Conservation (phyloP, 2,113 vertebrate species). For the Apodemus speciosus region DNA sequence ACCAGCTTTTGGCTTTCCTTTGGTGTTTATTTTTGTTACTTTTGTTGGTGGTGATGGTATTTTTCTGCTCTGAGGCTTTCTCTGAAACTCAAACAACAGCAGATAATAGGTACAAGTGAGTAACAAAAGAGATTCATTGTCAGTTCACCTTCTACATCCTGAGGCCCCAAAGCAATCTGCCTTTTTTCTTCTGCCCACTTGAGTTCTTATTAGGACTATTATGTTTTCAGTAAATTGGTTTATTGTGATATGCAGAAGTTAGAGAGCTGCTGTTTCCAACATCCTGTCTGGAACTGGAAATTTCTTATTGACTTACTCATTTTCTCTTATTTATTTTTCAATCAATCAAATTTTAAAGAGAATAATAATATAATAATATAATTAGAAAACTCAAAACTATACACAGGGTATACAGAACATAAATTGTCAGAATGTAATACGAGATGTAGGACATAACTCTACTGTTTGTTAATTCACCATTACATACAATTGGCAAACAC, state of each 20-base stretch:
- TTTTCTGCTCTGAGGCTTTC: background rate
- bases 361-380: slow-evolving; percentile 31
- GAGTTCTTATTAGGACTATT: background rate
- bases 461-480: background rate
- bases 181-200: background rate
- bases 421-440: background rate
- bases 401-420: background rate
- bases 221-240: background rate
- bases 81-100: background rate
- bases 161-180: background rate
- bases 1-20: background rate
- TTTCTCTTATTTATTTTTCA: background rate
- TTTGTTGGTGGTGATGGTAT: background rate
- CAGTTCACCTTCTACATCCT: background rate
- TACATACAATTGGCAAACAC: background rate
- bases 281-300: slow-evolving; percentile 11
- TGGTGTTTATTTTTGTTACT: background rate
- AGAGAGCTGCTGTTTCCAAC: slow-evolving; percentile 26
- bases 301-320: slow-evolving; percentile 8
- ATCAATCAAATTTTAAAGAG: slow-evolving; percentile 23
- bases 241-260: background rate
- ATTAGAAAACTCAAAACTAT: background rate
- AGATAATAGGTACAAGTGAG: background rate
- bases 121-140: background rate
- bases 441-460: background rate